Conservation (phyloP, 30 jellyfish, hydroid and myxozoan species). For the Hydractinia symbiolongicarpus region DNA sequence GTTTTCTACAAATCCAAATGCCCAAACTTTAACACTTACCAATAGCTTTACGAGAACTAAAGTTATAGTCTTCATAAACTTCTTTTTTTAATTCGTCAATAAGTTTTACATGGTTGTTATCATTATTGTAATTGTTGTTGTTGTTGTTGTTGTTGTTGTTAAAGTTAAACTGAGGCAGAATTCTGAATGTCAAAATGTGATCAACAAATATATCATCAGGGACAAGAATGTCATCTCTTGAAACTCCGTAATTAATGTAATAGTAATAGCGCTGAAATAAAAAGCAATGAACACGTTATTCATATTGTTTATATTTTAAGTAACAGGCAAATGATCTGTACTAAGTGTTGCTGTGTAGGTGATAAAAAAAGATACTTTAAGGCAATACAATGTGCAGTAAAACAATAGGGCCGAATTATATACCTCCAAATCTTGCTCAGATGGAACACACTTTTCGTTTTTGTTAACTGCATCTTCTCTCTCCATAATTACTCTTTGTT, state of each 20-base stretch:
- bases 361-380: no score
- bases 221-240: constrained; percentile 38
- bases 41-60: constrained; percentile 58
- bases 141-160: no score
- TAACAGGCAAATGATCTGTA: no score
- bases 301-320: no score
- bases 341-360: no score
- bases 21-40: constrained; percentile 41
- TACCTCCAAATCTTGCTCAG: constrained; percentile 76
- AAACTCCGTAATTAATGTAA: constrained; percentile 67
- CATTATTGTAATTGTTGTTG: not conserved
- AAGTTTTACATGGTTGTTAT: constrained; percentile 16
- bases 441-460: constrained; percentile 38
- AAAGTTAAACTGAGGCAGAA: constrained; percentile 20
- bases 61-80: constrained; percentile 49
- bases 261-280: constrained; percentile 59
- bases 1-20: no score
- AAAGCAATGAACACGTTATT: no score
- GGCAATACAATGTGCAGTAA: not conserved
- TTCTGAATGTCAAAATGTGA: constrained; percentile 38
- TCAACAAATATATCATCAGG: constrained; percentile 49
- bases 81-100: constrained; percentile 46
- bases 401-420: not conserved
- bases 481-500: constrained; percentile 41
- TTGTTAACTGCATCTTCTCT: constrained; percentile 17